These are phyloP conservation scores for Xiphophorus couchianus DNA, from an alignment of 2,113 vertebrate species.

Conservation along the genomic window DNA sequence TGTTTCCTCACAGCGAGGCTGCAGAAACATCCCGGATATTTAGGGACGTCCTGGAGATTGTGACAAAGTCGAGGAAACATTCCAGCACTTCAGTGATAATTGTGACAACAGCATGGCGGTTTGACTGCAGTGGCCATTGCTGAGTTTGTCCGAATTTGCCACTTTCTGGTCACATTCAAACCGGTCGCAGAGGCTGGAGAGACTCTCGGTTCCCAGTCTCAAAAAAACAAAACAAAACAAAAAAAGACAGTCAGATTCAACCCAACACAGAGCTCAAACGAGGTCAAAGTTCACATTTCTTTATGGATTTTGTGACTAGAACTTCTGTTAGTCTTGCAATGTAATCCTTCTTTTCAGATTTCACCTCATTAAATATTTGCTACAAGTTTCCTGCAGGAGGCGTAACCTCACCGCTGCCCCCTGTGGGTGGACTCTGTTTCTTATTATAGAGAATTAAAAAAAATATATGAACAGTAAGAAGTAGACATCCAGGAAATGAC, in stretches of 20 bases:
- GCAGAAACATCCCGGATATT: background rate
- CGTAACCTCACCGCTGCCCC: background rate
- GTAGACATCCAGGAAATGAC: background rate
- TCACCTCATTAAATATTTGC: slow-evolving; percentile 32
- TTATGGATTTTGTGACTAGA: background rate
- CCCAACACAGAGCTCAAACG: background rate
- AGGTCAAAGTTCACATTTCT: background rate
- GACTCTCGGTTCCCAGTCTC: background rate
- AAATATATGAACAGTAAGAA: background rate
- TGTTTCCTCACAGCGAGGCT: background rate
- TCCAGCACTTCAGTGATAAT: background rate
- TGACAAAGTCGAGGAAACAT: background rate
- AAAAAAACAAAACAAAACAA: background rate
- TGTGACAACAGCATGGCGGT: background rate
- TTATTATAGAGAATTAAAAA: slow-evolving; percentile 16
- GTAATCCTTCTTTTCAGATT: slow-evolving; percentile 9
- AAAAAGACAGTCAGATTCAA: no score
- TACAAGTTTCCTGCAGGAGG: slow-evolving; percentile 3
- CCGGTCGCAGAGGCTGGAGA: background rate
- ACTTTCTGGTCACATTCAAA: background rate
- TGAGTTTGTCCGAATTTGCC: background rate
- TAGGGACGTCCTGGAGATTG: background rate
- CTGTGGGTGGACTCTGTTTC: slow-evolving; percentile 8
- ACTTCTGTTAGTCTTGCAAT: background rate
- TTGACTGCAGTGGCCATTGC: background rate